Percentiles rank a stretch among this genome's conserved stretches.
Conservation (phyloP, 2,888 invertebrate genomes). For the Strigamia transsilvanica region DNA sequence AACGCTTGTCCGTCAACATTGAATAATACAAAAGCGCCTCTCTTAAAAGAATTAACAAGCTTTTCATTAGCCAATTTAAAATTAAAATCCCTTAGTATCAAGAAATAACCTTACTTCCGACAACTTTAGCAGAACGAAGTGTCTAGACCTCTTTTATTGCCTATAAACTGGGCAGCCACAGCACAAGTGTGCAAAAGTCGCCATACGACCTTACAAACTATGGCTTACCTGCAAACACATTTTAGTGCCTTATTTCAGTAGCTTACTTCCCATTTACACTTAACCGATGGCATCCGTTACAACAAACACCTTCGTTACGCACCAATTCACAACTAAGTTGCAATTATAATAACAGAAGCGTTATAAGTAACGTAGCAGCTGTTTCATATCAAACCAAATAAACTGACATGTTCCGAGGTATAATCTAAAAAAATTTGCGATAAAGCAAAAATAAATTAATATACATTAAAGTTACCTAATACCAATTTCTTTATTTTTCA, state of each 20-base stretch:
- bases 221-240: constrained; percentile 23
- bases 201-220: constrained; percentile 18
- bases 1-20: constrained; percentile 31
- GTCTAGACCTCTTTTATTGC: constrained; percentile 24
- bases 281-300: background rate
- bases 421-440: constrained; percentile 13
- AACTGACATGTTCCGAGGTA: constrained; percentile 9
- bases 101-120: constrained; percentile 2
- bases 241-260: constrained; percentile 3
- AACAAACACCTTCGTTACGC: constrained; percentile 14
- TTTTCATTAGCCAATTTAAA: constrained; percentile 21
- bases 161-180: constrained; percentile 44
- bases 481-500: background rate
- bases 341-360: constrained; percentile 5
- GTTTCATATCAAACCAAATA: constrained; percentile 10
- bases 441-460: constrained; percentile 26
- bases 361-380: constrained; percentile 16
- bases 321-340: constrained; percentile 9
- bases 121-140: background rate
- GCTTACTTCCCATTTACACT: constrained; percentile 31
- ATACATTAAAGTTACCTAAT: background rate
- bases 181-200: constrained; percentile 17
- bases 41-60: constrained; percentile 28
- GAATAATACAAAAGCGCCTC: background rate
- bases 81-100: constrained; percentile 20